These are phyloP conservation scores for Aurelia aurita complex sp. Pacific DNA, from an alignment of 30 jellyfish, hydroid and myxozoan genomes.

Conservation along the genomic window DNA sequence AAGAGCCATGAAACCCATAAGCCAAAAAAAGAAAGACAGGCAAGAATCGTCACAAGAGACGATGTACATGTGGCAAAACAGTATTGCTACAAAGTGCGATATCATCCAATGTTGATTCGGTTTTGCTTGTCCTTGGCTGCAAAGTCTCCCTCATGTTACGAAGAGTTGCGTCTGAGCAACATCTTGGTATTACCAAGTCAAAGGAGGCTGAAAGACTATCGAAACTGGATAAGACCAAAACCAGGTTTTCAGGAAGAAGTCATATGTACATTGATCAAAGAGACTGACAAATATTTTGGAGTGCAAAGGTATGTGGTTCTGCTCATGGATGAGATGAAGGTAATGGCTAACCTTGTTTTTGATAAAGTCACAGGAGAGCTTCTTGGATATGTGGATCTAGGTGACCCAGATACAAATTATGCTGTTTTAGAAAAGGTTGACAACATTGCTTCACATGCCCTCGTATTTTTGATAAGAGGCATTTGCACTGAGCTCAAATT, in stretches of 20 bases:
- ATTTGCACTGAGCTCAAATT: constrained; percentile 23
- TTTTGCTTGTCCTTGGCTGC: too few relatives aligned
- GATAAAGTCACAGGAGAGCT: constrained; percentile 59
- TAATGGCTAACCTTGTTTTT: constrained; percentile 42
- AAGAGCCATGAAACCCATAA: constrained; percentile 8
- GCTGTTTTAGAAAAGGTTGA: constrained; percentile 14
- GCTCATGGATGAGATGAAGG: constrained; percentile 30
- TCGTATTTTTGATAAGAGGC: constrained; percentile 43
- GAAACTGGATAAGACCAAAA: too few relatives aligned
- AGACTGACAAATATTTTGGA: too few relatives aligned
- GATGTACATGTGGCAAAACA: neutral
- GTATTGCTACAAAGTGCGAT: constrained; percentile 27
- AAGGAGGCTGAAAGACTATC: too few relatives aligned
- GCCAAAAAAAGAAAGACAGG: constrained; percentile 11
- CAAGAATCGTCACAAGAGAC: constrained; percentile 1
- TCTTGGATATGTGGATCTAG: constrained; percentile 66
- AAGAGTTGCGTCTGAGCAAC: too few relatives aligned
- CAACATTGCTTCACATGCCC: constrained; percentile 55
- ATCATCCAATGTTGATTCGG: too few relatives aligned
- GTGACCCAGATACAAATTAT: constrained; percentile 60
- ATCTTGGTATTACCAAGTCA: too few relatives aligned
- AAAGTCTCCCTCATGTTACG: too few relatives aligned
- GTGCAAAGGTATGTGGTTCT: too few relatives aligned
- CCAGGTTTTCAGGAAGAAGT: too few relatives aligned
- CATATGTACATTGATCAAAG: too few relatives aligned